These are phyloP conservation scores for Trissolcus japonicus DNA, from an alignment of 2,888 invertebrate genomes.

Conservation along the genomic window DNA sequence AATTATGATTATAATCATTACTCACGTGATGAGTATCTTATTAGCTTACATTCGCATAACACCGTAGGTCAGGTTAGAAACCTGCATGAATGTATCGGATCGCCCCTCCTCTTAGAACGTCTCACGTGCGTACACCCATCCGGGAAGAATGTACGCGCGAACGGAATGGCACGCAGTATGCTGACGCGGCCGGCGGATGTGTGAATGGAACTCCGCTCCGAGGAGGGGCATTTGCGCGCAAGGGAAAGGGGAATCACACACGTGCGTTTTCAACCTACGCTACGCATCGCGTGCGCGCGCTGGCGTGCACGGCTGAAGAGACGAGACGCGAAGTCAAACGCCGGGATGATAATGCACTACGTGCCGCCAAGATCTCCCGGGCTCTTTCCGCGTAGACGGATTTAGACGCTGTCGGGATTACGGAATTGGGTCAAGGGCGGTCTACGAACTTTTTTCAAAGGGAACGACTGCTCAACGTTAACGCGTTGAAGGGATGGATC, in stretches of 20 bases:
- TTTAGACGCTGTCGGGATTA: constrained; percentile 43
- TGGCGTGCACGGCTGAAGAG: constrained; percentile 10
- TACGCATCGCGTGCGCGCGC: constrained; percentile 45
- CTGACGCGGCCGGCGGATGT: constrained; percentile 40
- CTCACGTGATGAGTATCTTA: neutral
- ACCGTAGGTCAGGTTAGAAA: constrained; percentile 39
- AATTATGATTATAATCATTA: too few relatives aligned
- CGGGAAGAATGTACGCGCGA: constrained; percentile 43
- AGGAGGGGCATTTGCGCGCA: constrained; percentile 6
- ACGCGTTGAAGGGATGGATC: constrained; percentile 14
- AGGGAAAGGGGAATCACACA: constrained; percentile 28
- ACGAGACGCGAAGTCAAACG: constrained; percentile 25
- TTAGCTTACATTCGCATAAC: neutral
- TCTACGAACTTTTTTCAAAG: constrained; percentile 45
- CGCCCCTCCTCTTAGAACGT: constrained; percentile 11
- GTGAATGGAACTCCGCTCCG: constrained; percentile 31
- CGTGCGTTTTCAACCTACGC: constrained; percentile 44
- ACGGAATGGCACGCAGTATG: constrained; percentile 46
- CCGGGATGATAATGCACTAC: constrained; percentile 51
- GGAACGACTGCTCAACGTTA: constrained; percentile 22
- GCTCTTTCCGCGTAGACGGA: constrained; percentile 43
- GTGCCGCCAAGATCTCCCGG: constrained; percentile 38
- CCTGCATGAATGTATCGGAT: constrained; percentile 31
- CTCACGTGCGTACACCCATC: constrained; percentile 43
- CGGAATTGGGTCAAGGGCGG: constrained; percentile 51